Evolutionary conservation across 2,888 invertebrate species (phyloP).

Genomic region (Chalcosyrphus nemorum): DNA sequence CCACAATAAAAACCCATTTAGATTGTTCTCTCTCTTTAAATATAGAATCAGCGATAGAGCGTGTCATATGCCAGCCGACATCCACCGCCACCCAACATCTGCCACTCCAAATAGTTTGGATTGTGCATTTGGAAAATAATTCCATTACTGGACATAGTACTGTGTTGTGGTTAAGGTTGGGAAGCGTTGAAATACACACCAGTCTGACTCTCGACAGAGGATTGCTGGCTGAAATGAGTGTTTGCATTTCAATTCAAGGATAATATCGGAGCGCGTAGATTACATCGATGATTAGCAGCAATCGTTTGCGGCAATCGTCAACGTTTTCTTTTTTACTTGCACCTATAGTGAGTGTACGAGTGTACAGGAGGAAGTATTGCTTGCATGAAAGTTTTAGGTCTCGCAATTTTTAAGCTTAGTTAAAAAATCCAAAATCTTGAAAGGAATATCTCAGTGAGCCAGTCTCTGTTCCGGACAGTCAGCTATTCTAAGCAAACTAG

Average conservation of each 20-base stretch:
- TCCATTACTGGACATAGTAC: constrained; percentile 42
- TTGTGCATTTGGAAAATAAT: constrained; percentile 63
- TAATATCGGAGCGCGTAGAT: constrained; percentile 65
- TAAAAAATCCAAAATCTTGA: too few relatives aligned
- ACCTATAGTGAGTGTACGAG: too few relatives aligned
- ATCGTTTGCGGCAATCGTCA: constrained; percentile 13
- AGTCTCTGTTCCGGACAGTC: too few relatives aligned
- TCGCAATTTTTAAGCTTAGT: too few relatives aligned
- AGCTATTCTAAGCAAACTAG: too few relatives aligned
- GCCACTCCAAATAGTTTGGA: constrained; percentile 57
- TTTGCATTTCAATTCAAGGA: constrained; percentile 68
- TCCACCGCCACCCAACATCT: background rate
- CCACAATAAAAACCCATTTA: constrained; percentile 66
- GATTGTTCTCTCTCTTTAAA: constrained; percentile 42
- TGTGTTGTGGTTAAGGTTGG: background rate
- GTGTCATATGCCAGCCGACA: constrained; percentile 55
- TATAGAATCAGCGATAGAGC: constrained; percentile 51
- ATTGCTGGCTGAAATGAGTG: constrained; percentile 55
- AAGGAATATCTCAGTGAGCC: too few relatives aligned
- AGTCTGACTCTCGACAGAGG: background rate
- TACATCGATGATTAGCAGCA: constrained; percentile 54
- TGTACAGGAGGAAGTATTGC: too few relatives aligned
- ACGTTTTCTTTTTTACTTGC: background rate
- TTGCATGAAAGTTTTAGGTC: too few relatives aligned
- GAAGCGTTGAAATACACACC: background rate